Conservation (phyloP, 1,140 invertebrate genomes). For the Brachionus manjavacas region DNA sequence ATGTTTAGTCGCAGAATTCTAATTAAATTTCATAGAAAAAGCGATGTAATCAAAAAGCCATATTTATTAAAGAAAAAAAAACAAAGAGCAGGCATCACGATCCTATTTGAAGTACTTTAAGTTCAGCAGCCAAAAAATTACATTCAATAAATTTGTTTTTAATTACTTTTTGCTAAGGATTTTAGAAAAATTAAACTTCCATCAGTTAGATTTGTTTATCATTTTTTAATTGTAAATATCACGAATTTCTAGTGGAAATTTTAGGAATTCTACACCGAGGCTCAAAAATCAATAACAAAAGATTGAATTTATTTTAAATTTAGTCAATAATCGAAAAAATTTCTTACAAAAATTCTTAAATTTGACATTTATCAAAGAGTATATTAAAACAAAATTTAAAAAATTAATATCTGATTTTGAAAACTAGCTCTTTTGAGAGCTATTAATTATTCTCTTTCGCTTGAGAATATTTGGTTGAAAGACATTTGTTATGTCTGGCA, state of each 20-base stretch:
- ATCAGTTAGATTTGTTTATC: background rate
- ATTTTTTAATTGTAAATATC: background rate
- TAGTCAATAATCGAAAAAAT: background rate
- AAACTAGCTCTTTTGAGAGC: background rate
- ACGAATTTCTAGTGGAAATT: background rate
- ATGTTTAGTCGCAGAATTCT: background rate
- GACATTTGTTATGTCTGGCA: constrained; percentile 26
- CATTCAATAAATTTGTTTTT: background rate
- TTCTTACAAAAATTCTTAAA: background rate
- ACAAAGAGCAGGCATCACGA: background rate
- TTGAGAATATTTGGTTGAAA: constrained; percentile 39
- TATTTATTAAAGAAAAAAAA: background rate
- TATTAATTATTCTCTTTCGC: constrained; percentile 5
- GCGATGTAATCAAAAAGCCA: background rate
- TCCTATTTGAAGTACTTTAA: background rate
- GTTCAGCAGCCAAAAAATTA: background rate
- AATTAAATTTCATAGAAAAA: background rate
- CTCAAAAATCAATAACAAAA: background rate
- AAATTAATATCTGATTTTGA: background rate
- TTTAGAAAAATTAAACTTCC: background rate
- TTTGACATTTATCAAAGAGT: background rate
- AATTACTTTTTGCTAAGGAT: background rate
- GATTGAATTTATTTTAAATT: background rate
- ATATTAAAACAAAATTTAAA: background rate
- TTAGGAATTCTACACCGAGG: background rate